Evolutionary conservation across 2,797 vertebrate genomes (phyloP).

Genomic region (Synaphobranchus kaupii): DNA sequence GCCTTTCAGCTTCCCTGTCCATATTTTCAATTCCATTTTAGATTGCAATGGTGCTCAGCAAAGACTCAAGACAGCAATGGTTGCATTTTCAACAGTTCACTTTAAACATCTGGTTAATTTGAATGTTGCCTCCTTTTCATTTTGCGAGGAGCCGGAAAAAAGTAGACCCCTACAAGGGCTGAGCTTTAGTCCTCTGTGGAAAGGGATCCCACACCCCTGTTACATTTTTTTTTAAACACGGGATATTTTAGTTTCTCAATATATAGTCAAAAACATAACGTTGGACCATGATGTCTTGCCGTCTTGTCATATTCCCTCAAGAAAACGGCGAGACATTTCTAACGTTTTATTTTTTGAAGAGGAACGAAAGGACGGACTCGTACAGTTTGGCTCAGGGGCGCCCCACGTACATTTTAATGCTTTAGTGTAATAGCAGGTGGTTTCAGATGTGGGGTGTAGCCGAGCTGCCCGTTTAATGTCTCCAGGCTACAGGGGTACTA

Average conservation of each 20-base stretch:
- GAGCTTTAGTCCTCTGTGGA: not conserved
- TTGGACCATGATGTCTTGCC: no score
- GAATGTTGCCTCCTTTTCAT: not conserved
- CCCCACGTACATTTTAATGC: not conserved
- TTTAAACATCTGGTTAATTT: not conserved
- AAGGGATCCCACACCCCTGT: no score
- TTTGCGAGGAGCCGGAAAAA: not conserved
- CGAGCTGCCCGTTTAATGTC: not conserved
- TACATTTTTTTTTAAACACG: no score
- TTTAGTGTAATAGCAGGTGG: not conserved
- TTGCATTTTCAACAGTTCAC: not conserved
- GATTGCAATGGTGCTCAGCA: not conserved
- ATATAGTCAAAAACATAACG: no score
- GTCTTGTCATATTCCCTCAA: not conserved
- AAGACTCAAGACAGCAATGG: not conserved
- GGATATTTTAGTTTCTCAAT: no score
- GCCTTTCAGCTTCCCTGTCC: not conserved
- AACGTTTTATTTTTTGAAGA: not conserved
- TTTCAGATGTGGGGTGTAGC: not conserved
- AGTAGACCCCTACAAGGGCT: not conserved
- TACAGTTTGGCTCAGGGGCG: not conserved
- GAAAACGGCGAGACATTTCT: not conserved
- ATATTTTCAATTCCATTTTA: constrained; percentile 11
- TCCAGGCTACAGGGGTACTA: not conserved
- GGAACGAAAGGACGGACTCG: not conserved